Evolutionary conservation across 2,113 vertebrate species (phyloP).

Genomic region (Pseudorhombus dupliciocellatus): DNA sequence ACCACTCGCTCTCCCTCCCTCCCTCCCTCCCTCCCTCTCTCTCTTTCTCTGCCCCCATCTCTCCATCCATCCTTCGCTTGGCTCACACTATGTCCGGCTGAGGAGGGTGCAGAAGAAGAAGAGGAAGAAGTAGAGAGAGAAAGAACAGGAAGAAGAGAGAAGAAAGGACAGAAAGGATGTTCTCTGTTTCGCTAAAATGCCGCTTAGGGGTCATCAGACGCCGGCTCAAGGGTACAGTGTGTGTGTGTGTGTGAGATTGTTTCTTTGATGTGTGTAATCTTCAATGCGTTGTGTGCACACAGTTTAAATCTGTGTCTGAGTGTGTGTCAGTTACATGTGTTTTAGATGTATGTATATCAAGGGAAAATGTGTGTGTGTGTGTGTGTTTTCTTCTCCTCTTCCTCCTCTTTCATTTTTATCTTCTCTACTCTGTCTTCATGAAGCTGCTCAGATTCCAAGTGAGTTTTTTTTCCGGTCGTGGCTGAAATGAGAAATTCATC

Average conservation of each 20-base stretch:
- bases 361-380: not conserved
- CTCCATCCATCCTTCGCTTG: constrained; percentile 51
- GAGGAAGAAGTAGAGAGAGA: not conserved
- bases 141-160: constrained; percentile 5
- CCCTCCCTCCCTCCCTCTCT: constrained; percentile 31
- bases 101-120: constrained; percentile 63
- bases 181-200: constrained; percentile 91
- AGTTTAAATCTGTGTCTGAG: not conserved
- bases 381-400: too few relatives aligned
- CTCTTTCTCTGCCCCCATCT: constrained; percentile 21
- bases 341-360: too few relatives aligned
- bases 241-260: not conserved
- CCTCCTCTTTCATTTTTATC: not conserved
- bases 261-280: not conserved
- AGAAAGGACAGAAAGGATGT: constrained; percentile 79
- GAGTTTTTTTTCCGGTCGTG: too few relatives aligned
- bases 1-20: constrained; percentile 52
- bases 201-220: constrained; percentile 90
- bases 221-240: constrained; percentile 84
- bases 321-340: too few relatives aligned
- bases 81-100: constrained; percentile 73
- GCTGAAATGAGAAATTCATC: too few relatives aligned
- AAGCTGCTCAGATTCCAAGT: too few relatives aligned
- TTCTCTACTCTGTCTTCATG: too few relatives aligned
- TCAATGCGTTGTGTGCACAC: not conserved